phyloP scores from a whole-genome alignment of 2,797 vertebrate genomes.

The Thaleichthys pacificus region DNA sequence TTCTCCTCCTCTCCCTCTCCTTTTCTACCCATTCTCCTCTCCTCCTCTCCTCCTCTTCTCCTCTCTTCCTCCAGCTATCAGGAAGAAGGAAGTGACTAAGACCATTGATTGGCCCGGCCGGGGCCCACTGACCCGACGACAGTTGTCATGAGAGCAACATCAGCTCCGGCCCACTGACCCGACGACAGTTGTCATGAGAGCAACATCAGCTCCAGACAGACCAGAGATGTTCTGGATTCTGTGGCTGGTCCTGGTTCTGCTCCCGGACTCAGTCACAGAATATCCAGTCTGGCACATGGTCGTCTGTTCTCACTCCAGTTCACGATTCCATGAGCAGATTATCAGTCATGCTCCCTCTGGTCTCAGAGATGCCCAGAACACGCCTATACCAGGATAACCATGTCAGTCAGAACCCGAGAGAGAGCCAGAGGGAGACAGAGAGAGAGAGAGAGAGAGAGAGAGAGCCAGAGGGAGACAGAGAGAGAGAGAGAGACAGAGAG shows the following conservation, averaged over 20 bases:
- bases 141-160: slow-evolving; percentile 60
- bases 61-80: slow-evolving; percentile 35
- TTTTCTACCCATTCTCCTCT: background rate
- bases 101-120: slow-evolving; percentile 49
- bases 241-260: slow-evolving; percentile 16
- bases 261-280: slow-evolving; percentile 29
- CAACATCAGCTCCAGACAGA: slow-evolving; percentile 35
- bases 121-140: slow-evolving; percentile 48
- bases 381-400: background rate
- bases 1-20: background rate
- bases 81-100: slow-evolving; percentile 59
- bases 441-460: background rate
- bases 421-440: too few species aligned
- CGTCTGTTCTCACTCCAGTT: slow-evolving; percentile 13
- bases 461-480: background rate
- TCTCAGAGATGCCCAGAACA: background rate
- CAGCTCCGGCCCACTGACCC: slow-evolving; percentile 43
- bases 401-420: too few species aligned
- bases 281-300: slow-evolving; percentile 8
- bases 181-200: slow-evolving; percentile 62
- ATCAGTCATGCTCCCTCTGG: slow-evolving; percentile 43
- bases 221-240: slow-evolving; percentile 52
- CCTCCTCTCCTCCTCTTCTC: background rate
- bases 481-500: background rate
- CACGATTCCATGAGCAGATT: slow-evolving; percentile 35